Percentiles rank a stretch among this genome's conserved stretches.
Conservation (phyloP, 2,888 invertebrate species). For the Omphaloscelis lunosa region DNA sequence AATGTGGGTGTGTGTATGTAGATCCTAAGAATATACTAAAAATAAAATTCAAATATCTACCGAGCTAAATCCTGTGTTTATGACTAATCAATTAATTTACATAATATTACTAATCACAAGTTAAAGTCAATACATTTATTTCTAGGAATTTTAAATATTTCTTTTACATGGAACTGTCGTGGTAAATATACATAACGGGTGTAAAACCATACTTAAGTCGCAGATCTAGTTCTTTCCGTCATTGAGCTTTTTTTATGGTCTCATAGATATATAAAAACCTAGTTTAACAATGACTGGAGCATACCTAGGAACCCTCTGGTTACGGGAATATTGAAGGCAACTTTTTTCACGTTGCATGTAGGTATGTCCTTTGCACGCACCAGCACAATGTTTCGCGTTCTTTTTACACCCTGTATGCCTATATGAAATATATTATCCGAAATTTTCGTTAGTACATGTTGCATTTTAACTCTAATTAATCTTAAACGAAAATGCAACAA, state of each 20-base stretch:
- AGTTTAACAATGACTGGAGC: too few relatives aligned
- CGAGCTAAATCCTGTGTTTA: neutral
- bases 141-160: neutral
- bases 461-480: neutral
- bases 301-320: fast-evolving
- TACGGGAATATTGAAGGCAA: neutral
- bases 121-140: neutral
- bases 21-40: neutral
- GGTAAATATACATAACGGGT: neutral
- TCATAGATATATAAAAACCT: too few relatives aligned
- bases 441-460: neutral
- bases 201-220: neutral
- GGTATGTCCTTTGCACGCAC: neutral
- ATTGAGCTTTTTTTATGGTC: neutral
- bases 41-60: neutral
- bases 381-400: neutral
- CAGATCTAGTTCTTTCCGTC: neutral
- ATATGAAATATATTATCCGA: neutral
- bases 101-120: slow-evolving; percentile 14
- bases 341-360: neutral
- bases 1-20: neutral
- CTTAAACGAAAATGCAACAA: neutral
- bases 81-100: slow-evolving; percentile 14
- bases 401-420: neutral
- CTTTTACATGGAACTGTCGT: neutral